A percentile compares a stretch with the other conserved stretches of the same genome.
These are phyloP conservation scores for Drosophila suboccidentalis DNA, from an alignment of 2,888 invertebrate species.

Conservation along the genomic window DNA sequence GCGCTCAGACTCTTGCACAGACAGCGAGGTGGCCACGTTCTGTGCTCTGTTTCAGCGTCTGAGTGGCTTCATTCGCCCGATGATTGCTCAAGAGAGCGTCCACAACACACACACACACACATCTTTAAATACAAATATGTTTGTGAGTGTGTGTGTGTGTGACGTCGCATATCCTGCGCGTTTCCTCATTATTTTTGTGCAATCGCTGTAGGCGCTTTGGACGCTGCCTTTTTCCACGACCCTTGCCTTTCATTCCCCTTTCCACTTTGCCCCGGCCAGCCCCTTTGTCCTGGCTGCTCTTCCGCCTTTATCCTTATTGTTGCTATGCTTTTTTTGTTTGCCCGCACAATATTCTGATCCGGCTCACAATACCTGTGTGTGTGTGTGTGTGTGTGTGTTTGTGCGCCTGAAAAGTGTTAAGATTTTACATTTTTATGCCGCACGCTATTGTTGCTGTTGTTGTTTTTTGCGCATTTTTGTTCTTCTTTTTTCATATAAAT, in stretches of 20 bases:
- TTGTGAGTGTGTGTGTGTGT: constrained; percentile 25
- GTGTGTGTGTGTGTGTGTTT: constrained; percentile 20
- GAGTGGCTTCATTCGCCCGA: constrained; percentile 79
- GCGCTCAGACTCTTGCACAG: constrained; percentile 31
- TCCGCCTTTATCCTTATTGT: constrained; percentile 53
- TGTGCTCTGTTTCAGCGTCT: constrained; percentile 54
- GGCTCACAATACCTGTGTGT: constrained; percentile 27
- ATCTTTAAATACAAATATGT: not conserved
- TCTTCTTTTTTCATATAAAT: constrained; percentile 13
- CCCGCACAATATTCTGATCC: constrained; percentile 59
- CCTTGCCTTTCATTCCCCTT: not conserved
- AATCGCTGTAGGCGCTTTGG: constrained; percentile 76
- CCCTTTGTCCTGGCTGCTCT: constrained; percentile 15
- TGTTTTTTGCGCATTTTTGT: constrained; percentile 46
- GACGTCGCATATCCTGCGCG: constrained; percentile 70
- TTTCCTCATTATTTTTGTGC: constrained; percentile 81
- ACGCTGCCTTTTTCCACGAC: constrained; percentile 34
- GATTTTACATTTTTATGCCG: constrained; percentile 74
- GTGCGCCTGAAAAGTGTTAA: constrained; percentile 68
- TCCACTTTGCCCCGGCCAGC: not conserved
- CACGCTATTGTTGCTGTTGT: constrained; percentile 35
- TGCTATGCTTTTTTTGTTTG: constrained; percentile 57
- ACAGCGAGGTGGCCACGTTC: constrained; percentile 33
- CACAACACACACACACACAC: constrained; percentile 28
- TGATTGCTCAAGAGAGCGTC: constrained; percentile 72